Percentiles rank a stretch among this genome's conserved stretches.
Evolutionary conservation across 2,113 vertebrate species (phyloP).

Genomic region (Oryzias curvinotus): DNA sequence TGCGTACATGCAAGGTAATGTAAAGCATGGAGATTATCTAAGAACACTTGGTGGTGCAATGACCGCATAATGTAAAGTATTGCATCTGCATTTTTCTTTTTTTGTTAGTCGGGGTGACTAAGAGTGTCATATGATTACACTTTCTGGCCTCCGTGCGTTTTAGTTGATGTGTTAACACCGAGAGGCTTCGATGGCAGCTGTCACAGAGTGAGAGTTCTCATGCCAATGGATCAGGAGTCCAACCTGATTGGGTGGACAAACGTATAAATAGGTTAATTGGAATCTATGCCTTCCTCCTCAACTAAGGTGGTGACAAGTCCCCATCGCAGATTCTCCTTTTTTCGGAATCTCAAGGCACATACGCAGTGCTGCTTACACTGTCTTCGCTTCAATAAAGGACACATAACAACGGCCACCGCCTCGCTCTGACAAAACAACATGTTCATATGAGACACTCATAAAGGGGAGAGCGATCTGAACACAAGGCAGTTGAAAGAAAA

Average conservation of each 20-base stretch:
- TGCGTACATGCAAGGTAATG: slow-evolving; percentile 60
- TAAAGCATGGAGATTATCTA: slow-evolving; percentile 69
- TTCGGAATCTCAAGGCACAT: slow-evolving; percentile 80
- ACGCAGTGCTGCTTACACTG: slow-evolving; percentile 79
- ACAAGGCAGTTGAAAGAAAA: slow-evolving; percentile 62
- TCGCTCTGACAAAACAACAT: slow-evolving; percentile 49
- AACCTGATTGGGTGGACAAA: slow-evolving; percentile 36
- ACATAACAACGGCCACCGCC: slow-evolving; percentile 54
- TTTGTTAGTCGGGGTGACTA: slow-evolving; percentile 68
- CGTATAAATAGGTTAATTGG: slow-evolving; percentile 13
- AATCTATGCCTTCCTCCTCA: slow-evolving; percentile 36
- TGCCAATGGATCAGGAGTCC: slow-evolving; percentile 35
- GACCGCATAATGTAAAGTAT: slow-evolving; percentile 74
- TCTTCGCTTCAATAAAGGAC: slow-evolving; percentile 64
- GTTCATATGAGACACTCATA: slow-evolving; percentile 67
- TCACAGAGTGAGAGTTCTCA: slow-evolving; percentile 10
- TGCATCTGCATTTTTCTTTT: slow-evolving; percentile 56
- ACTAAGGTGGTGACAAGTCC: slow-evolving; percentile 31
- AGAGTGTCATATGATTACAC: slow-evolving; percentile 49
- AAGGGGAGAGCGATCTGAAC: slow-evolving; percentile 69
- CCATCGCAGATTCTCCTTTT: slow-evolving; percentile 45
- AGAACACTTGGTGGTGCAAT: slow-evolving; percentile 78
- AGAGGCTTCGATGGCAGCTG: slow-evolving; percentile 30
- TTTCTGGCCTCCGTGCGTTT: slow-evolving; percentile 20
- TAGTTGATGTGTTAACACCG: slow-evolving; percentile 18